A percentile compares a stretch with the other conserved stretches of the same genome.
phyloP scores from a whole-genome alignment of 1,140 invertebrate species.

The Holotrichia oblita region DNA sequence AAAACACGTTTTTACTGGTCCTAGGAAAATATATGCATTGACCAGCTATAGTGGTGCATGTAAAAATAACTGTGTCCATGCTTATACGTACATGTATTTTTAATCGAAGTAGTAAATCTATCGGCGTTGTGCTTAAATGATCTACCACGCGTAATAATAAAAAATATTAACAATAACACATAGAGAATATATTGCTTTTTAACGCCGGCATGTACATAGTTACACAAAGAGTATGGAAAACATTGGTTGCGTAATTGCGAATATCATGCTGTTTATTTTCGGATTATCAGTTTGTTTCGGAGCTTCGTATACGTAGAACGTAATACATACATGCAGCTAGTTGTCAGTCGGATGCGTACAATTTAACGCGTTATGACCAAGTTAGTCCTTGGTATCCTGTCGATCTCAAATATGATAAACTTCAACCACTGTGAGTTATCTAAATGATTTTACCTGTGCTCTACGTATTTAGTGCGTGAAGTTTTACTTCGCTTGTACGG shows the following conservation, averaged over 20 bases:
- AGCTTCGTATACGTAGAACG: background rate
- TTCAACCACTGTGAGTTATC: background rate
- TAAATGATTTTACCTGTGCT: background rate
- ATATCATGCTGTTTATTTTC: conserved; percentile 32
- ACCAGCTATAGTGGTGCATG: too few species aligned
- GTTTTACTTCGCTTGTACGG: background rate
- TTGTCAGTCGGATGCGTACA: background rate
- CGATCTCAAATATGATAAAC: background rate
- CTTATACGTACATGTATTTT: background rate
- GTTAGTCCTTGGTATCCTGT: background rate
- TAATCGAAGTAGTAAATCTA: background rate
- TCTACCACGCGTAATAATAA: background rate
- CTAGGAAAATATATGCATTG: too few species aligned
- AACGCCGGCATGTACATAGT: background rate
- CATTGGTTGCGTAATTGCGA: conserved; percentile 31
- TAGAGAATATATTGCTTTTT: background rate
- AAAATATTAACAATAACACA: conserved; percentile 25
- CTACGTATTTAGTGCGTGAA: background rate
- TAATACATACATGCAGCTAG: background rate
- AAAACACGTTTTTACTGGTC: too few species aligned
- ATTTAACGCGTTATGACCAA: background rate
- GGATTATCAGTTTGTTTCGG: conserved; percentile 30
- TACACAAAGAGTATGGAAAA: conserved; percentile 29
- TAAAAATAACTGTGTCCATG: too few species aligned
- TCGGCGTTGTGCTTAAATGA: background rate